These are phyloP conservation scores for Lasioglossum pauxillum DNA, from an alignment of 2,888 invertebrate species.

Conservation along the genomic window DNA sequence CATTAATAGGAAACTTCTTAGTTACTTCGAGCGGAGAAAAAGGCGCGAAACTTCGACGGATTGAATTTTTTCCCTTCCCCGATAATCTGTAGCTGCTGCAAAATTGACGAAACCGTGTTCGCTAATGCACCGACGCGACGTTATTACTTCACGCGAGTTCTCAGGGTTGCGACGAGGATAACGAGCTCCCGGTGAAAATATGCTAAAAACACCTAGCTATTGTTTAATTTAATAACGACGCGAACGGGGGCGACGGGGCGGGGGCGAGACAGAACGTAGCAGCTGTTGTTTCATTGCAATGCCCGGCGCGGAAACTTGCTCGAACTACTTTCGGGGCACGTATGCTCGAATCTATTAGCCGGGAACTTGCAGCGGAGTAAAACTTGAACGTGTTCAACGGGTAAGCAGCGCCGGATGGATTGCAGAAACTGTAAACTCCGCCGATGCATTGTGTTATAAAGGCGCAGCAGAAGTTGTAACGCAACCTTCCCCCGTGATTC, in stretches of 20 bases:
- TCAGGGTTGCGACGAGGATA: neutral
- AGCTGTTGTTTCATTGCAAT: constrained; percentile 34
- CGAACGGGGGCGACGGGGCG: neutral
- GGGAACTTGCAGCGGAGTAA: constrained; percentile 33
- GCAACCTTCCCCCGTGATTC: constrained; percentile 15
- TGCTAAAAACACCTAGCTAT: neutral
- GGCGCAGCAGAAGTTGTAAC: constrained; percentile 31
- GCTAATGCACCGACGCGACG: neutral
- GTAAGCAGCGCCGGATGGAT: constrained; percentile 31
- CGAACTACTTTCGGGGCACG: constrained; percentile 37
- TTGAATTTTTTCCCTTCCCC: neutral
- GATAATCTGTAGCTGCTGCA: neutral
- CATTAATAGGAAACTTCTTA: neutral
- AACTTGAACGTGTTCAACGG: constrained; percentile 33
- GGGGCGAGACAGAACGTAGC: constrained; percentile 2
- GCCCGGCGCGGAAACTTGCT: constrained; percentile 29
- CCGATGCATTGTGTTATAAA: constrained; percentile 28
- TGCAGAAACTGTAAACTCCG: constrained; percentile 35
- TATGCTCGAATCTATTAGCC: constrained; percentile 42
- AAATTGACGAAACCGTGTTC: neutral
- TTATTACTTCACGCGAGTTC: neutral
- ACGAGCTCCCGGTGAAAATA: neutral
- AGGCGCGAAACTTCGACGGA: neutral
- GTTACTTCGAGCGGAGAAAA: neutral
- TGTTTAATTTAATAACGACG: constrained; percentile 25